Evolutionary conservation across 2,888 invertebrate species (phyloP).

Genomic region (Protophormia terraenovae): DNA sequence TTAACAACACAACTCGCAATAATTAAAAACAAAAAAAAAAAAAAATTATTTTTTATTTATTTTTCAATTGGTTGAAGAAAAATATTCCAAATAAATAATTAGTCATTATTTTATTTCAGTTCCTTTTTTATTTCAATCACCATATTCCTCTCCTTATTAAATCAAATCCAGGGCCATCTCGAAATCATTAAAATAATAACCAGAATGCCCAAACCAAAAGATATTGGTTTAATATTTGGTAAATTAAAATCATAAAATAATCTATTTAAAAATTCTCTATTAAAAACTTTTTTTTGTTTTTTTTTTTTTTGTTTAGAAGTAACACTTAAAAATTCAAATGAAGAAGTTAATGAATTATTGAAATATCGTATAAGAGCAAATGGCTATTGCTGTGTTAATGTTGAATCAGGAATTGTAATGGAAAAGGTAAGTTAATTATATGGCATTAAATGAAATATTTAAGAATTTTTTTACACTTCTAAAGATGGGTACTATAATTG

Average conservation of each 20-base stretch:
- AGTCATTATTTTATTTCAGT: too few species aligned
- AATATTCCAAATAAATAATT: too few species aligned
- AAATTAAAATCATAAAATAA: constrained; percentile 31
- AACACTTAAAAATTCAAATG: constrained; percentile 70
- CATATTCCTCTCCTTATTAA: too few species aligned
- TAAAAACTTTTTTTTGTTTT: not conserved
- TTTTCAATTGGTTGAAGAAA: too few species aligned
- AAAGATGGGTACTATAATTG: constrained; percentile 75
- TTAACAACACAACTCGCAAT: too few species aligned
- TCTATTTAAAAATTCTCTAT: not conserved
- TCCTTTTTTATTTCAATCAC: too few species aligned
- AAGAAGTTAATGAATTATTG: constrained; percentile 70
- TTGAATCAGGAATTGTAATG: constrained; percentile 65
- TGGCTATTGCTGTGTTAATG: constrained; percentile 74
- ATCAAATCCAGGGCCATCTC: not conserved
- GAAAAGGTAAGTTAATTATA: constrained; percentile 64
- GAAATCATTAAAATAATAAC: constrained; percentile 71
- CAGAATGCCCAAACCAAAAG: constrained; percentile 75
- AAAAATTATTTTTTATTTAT: too few species aligned
- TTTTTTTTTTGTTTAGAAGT: too few species aligned
- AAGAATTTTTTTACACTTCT: not conserved
- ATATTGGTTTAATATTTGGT: constrained; percentile 79
- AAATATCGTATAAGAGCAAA: constrained; percentile 73
- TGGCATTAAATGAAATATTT: too few species aligned
- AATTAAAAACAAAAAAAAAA: too few species aligned